phyloP scores from a whole-genome alignment of 2,888 invertebrate species.

The Plagodis pulveraria region DNA sequence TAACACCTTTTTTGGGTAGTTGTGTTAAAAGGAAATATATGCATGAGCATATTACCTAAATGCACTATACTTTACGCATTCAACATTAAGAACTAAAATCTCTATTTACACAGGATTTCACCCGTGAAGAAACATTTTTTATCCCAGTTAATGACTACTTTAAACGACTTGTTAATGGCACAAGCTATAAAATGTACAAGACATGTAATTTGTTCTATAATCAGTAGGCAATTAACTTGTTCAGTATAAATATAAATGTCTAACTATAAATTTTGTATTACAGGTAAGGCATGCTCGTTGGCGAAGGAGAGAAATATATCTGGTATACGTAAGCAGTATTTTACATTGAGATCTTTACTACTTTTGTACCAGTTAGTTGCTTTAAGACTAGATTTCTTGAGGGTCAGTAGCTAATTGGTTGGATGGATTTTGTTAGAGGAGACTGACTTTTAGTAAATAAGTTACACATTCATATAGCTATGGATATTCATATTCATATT shows the following conservation, averaged over 20 bases:
- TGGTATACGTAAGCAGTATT: constrained; percentile 52
- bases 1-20: too few relatives aligned
- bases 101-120: constrained; percentile 1
- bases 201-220: constrained; percentile 28
- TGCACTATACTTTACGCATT: too few relatives aligned
- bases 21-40: too few relatives aligned
- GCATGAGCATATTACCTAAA: too few relatives aligned
- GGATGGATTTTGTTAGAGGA: constrained; percentile 4
- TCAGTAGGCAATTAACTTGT: constrained; percentile 26
- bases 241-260: constrained; percentile 35
- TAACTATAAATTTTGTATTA: constrained; percentile 53
- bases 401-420: neutral
- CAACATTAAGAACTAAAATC: neutral
- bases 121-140: constrained; percentile 15
- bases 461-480: too few relatives aligned
- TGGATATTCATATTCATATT: too few relatives aligned
- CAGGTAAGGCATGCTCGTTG: constrained; percentile 52
- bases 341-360: constrained; percentile 51
- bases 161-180: constrained; percentile 24
- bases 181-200: constrained; percentile 18
- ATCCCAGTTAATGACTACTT: constrained; percentile 16
- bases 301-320: constrained; percentile 40
- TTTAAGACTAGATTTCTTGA: constrained; percentile 16
- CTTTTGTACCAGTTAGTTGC: constrained; percentile 15
- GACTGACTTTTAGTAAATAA: neutral